phyloP scores from a whole-genome alignment of 2,888 invertebrate genomes.

The Apantesis nais region DNA sequence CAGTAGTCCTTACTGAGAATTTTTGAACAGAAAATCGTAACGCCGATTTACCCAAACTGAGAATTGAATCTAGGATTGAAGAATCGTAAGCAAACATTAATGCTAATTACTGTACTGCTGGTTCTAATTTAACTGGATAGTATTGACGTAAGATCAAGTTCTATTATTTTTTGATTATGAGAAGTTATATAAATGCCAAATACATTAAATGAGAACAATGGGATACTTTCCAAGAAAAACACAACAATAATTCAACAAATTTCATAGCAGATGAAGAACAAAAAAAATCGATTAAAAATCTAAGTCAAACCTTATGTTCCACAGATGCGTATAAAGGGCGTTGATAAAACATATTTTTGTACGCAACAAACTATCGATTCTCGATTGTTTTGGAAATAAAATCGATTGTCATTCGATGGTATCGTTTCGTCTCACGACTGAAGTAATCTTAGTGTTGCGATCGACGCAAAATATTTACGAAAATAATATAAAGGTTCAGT shows the following conservation, averaged over 20 bases:
- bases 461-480: constrained; percentile 79
- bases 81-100: background rate
- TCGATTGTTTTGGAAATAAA: constrained; percentile 64
- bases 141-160: background rate
- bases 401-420: constrained; percentile 63
- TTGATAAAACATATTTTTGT: constrained; percentile 43
- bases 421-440: constrained; percentile 67
- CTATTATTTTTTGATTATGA: background rate
- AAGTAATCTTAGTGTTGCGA: constrained; percentile 53
- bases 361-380: constrained; percentile 48
- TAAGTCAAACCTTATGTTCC: constrained; percentile 24
- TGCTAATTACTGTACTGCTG: background rate
- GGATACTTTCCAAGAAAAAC: background rate
- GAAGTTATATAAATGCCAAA: background rate
- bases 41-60: background rate
- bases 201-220: background rate
- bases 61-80: background rate
- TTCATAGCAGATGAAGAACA: constrained; percentile 31
- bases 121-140: background rate
- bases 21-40: background rate
- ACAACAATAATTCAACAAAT: constrained; percentile 11
- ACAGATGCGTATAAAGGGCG: constrained; percentile 41
- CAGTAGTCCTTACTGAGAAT: background rate
- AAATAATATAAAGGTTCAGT: constrained; percentile 61
- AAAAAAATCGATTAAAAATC: constrained; percentile 28